A percentile compares a stretch with the other conserved stretches of the same genome.
phyloP scores from a whole-genome alignment of 2,113 vertebrate species.

The Eolophus roseicapilla region DNA sequence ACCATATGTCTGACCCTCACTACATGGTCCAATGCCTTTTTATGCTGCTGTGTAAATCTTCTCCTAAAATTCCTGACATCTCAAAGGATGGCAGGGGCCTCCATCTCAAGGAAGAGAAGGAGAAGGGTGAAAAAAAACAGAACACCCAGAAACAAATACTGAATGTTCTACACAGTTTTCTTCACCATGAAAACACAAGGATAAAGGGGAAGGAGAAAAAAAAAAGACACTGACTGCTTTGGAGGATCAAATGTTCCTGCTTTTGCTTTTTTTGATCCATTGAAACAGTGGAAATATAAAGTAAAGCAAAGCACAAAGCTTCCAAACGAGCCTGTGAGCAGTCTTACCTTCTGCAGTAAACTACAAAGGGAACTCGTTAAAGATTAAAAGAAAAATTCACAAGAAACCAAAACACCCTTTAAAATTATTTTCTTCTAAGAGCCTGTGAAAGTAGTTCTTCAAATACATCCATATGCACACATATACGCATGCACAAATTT shows the following conservation, averaged over 20 bases:
- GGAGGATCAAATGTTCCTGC: not conserved
- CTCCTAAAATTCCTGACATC: conserved; percentile 19
- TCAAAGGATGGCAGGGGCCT: conserved; percentile 2
- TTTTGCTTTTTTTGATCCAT: not conserved
- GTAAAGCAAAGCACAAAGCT: not conserved
- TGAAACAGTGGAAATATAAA: not conserved
- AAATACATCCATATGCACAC: not conserved
- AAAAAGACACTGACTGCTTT: not conserved
- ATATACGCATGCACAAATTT: not conserved
- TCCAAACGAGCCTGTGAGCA: not conserved
- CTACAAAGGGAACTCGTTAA: not conserved
- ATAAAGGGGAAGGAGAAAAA: not conserved
- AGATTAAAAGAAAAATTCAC: not conserved
- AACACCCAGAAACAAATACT: conserved; percentile 19
- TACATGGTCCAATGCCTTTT: conserved; percentile 7
- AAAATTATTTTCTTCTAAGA: not conserved
- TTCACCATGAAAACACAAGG: not conserved
- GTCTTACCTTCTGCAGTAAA: not conserved
- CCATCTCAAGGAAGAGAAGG: not conserved
- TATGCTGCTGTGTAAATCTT: conserved; percentile 26
- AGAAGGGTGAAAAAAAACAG: conserved; percentile 27
- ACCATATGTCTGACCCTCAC: conserved; percentile 11
- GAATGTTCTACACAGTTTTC: not conserved
- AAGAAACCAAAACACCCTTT: not conserved
- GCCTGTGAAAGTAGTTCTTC: not conserved